phyloP scores from a whole-genome alignment of 2,113 vertebrate species.

The Gnathonemus echidnorhynchus region DNA sequence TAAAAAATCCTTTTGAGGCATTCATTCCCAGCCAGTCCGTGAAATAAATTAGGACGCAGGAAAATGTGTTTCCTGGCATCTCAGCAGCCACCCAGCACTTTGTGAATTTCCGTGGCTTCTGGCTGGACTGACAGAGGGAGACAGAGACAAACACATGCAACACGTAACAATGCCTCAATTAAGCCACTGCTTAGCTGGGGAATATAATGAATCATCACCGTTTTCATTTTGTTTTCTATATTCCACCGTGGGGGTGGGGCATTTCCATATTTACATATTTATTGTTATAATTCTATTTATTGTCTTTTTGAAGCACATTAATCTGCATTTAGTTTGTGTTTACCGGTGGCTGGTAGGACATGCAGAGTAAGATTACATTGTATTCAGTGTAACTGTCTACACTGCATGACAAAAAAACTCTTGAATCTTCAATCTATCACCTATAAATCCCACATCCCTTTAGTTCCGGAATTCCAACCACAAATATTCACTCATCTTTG shows the following conservation, averaged over 20 bases:
- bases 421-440: neutral
- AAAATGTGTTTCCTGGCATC: neutral
- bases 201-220: neutral
- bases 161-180: neutral
- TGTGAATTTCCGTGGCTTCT: neutral
- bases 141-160: conserved; percentile 10
- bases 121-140: conserved; percentile 6
- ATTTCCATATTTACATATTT: neutral
- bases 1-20: neutral
- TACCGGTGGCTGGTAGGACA: neutral
- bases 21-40: neutral
- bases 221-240: neutral
- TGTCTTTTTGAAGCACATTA: neutral
- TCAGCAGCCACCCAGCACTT: neutral
- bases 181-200: neutral
- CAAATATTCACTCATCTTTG: neutral
- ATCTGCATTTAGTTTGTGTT: neutral
- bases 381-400: neutral
- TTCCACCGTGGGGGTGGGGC: neutral
- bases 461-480: neutral
- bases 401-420: neutral
- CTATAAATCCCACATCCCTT: neutral
- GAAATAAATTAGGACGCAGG: conserved; percentile 3
- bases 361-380: neutral
- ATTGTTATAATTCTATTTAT: neutral